Base-by-base conservation (phyloP, 2,113 vertebrate genomes). In the Chinchilla lanigera region DNA sequence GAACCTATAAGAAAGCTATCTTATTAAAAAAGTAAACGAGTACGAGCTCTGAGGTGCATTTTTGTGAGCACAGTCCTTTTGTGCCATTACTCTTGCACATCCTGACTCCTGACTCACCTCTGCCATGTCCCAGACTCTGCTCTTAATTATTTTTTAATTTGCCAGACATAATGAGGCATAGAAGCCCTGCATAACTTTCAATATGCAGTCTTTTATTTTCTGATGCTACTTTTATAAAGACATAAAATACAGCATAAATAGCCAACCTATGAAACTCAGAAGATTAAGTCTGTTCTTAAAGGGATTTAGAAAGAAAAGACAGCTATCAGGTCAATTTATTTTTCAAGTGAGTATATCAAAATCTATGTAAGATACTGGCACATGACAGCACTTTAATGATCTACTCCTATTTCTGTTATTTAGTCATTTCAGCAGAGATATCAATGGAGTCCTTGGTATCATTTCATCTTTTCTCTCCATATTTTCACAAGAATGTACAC, bases 1-100 rank as follows among this genome's bases (percentile, higher is more conserved):
- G 99, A 96, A 99, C 99, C 99, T 99, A 58, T 56, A 50, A 69
- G 71, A 86, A 77, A 56, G 17, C 7, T 16, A 81, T 75, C 54
- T 86, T 50, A 90, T 65, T 89, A 94, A 91, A 75, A 75, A 86
- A 77, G 89, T 86, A 85, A 54, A 52, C 38, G 82, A 80, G 86
- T 14, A n/a, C n/a, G n/a, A 69, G 6, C 20, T 75, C 50, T 30
- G 19, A 71, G 30, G 30, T 28, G 4, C 35, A 8, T 24, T 54
- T 85, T 63, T 89, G 35, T 22, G 61, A 67, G 16, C 16, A 50
- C 3, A 30, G 52, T 47, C 9, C 2, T 38, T 54, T 47, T 58
- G 44, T 38, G 19, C 80, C 30, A 5, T 58, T 28, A 38, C 2
- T 69, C 41, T 65, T 20, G n/a, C 56, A 58, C 41, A 61, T 61